Conservation (phyloP, 2,888 invertebrate species). For the Chloromyia formosa region DNA sequence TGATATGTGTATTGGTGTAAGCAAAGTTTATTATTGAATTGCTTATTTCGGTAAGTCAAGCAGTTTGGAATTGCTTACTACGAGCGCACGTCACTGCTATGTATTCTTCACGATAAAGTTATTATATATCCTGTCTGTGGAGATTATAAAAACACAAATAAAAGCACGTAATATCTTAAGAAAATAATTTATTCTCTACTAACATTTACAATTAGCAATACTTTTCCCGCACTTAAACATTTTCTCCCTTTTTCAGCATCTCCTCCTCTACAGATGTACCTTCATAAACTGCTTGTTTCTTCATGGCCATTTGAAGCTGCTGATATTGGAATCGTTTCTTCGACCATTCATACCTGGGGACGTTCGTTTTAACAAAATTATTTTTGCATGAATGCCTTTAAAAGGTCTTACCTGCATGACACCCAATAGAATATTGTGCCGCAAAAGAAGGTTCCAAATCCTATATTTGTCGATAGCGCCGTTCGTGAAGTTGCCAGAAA, state of each 20-base stretch:
- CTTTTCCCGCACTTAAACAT: conserved; percentile 6
- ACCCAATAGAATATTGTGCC: conserved; percentile 76
- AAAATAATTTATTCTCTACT: conserved; percentile 14
- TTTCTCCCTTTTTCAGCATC: conserved; percentile 30
- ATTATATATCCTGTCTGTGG: too few species aligned
- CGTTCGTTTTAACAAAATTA: too few species aligned
- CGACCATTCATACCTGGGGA: conserved; percentile 73
- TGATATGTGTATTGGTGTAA: too few species aligned
- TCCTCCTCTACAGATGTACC: conserved; percentile 65
- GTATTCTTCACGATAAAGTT: too few species aligned
- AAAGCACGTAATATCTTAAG: background rate
- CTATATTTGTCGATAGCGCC: conserved; percentile 71
- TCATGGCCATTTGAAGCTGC: conserved; percentile 70
- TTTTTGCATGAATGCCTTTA: conserved; percentile 11
- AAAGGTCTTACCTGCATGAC: conserved; percentile 65
- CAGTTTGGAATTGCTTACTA: too few species aligned
- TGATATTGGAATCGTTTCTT: conserved; percentile 72
- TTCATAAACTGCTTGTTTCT: conserved; percentile 70
- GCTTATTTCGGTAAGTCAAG: too few species aligned
- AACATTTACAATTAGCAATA: conserved; percentile 23
- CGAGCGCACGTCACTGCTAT: too few species aligned
- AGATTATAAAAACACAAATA: too few species aligned
- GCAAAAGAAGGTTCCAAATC: conserved; percentile 72
- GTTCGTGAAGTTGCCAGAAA: conserved; percentile 80
- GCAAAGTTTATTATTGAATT: too few species aligned